Conservation (phyloP, 2,113 vertebrate genomes). For the Nicator chloris region DNA sequence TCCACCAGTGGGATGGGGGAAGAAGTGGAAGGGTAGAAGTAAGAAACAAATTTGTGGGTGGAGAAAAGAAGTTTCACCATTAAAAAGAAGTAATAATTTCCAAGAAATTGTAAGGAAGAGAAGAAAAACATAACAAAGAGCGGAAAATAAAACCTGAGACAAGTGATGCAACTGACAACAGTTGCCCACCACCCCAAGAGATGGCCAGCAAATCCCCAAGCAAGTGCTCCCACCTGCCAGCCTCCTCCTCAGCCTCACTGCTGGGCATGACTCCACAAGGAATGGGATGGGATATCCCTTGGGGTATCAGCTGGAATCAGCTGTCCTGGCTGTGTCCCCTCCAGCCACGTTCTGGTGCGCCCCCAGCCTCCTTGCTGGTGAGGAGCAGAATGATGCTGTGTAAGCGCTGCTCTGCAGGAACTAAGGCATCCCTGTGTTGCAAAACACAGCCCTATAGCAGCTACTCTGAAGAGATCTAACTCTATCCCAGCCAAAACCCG, state of each 20-base stretch:
- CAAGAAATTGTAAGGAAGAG: neutral
- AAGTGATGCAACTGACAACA: neutral
- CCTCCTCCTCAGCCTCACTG: neutral
- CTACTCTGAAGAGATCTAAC: neutral
- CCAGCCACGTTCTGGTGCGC: neutral
- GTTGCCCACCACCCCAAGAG: accelerated
- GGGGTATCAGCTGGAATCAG: neutral
- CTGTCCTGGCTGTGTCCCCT: neutral
- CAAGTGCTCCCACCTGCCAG: neutral
- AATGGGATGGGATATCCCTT: neutral
- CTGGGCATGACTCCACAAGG: neutral
- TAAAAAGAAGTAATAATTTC: neutral
- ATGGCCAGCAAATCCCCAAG: neutral
- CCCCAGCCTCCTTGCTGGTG: neutral
- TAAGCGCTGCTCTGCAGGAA: neutral
- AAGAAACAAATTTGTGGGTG: neutral
- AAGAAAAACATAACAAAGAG: neutral
- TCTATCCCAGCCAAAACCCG: neutral
- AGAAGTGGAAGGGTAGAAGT: neutral
- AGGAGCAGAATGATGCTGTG: neutral
- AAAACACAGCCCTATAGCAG: neutral
- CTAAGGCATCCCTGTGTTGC: neutral
- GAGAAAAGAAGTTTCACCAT: neutral
- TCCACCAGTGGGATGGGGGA: neutral
- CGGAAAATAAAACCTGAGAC: neutral